Conservation (phyloP, 2,113 vertebrate genomes). For the Vombatus ursinus region DNA sequence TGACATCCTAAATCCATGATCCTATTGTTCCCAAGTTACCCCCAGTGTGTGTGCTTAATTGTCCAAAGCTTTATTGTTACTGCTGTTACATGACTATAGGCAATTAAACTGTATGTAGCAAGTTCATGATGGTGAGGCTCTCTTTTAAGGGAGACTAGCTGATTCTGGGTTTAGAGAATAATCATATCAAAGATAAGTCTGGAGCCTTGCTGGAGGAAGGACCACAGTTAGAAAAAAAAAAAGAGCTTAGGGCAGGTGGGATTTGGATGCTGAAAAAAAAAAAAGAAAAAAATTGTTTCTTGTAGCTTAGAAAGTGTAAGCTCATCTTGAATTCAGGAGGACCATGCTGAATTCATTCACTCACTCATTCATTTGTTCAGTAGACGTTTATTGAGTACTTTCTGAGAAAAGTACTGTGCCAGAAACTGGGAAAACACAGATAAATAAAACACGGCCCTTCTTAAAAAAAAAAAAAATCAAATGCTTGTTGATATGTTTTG, state of each 20-base stretch:
- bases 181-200: slow-evolving; percentile 4
- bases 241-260: background rate
- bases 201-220: background rate
- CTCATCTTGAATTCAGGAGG: slow-evolving; percentile 5
- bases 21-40: background rate
- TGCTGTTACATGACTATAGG: background rate
- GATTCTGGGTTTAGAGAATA: slow-evolving; percentile 10
- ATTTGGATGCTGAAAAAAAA: background rate
- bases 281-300: background rate
- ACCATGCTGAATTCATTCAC: background rate
- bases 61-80: background rate
- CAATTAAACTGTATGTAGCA: background rate
- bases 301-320: background rate
- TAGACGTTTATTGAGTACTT: background rate
- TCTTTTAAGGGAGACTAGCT: background rate
- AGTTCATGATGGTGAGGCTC: background rate
- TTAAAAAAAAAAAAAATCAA: background rate
- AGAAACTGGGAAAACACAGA: background rate
- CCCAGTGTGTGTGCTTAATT: background rate
- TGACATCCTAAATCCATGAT: background rate
- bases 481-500: background rate
- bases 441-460: background rate
- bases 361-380: background rate
- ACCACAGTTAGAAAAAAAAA: background rate
- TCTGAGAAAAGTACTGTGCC: background rate